Evolutionary conservation across 2,888 invertebrate genomes (phyloP).

Genomic region (Tinea pellionella): DNA sequence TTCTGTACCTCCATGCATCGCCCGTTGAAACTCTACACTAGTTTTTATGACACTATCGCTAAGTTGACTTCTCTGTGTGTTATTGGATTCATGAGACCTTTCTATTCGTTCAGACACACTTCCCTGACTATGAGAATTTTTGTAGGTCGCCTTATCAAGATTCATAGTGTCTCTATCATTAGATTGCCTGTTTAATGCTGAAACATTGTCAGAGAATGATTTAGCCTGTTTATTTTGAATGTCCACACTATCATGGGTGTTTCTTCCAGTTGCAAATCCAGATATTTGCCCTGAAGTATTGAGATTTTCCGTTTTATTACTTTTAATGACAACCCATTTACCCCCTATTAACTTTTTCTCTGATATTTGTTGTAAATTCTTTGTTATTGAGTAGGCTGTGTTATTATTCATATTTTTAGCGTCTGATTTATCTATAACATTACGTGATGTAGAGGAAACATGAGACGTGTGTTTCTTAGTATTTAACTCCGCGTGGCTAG

Average conservation of each 20-base stretch:
- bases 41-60: constrained; percentile 60
- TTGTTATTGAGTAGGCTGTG: constrained; percentile 51
- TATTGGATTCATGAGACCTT: not conserved
- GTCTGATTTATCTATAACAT: constrained; percentile 35
- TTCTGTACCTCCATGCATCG: constrained; percentile 51
- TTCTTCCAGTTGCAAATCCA: not conserved
- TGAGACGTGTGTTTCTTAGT: not conserved
- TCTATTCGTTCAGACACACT: constrained; percentile 28
- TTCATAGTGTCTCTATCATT: not conserved
- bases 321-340: constrained; percentile 63
- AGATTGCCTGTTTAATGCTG: not conserved
- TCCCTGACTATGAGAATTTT: constrained; percentile 16
- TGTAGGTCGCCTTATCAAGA: not conserved
- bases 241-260: not conserved
- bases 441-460: constrained; percentile 27
- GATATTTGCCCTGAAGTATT: not conserved
- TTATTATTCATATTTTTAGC: constrained; percentile 32
- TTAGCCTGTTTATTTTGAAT: not conserved
- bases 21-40: constrained; percentile 65
- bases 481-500: not conserved
- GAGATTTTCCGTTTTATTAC: constrained; percentile 35
- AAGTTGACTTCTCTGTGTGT: constrained; percentile 38
- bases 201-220: not conserved
- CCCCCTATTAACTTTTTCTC: constrained; percentile 66
- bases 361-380: constrained; percentile 66